Conservation (phyloP, 2,113 vertebrate genomes). For the Mixornis gularis region DNA sequence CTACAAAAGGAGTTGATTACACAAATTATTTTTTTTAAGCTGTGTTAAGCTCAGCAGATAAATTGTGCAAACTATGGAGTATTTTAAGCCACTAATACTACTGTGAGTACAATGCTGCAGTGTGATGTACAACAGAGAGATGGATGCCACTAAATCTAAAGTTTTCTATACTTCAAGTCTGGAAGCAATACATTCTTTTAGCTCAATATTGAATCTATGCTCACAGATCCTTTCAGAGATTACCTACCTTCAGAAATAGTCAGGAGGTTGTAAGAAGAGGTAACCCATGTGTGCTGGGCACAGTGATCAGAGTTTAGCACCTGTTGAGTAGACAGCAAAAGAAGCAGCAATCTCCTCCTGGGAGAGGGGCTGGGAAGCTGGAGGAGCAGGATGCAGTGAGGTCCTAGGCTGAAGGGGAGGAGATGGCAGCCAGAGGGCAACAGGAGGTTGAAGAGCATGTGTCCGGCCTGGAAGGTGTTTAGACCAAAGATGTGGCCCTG, state of each 20-base stretch:
- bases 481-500: background rate
- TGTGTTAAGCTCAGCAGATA: fast-evolving
- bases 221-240: background rate
- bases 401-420: background rate
- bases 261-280: background rate
- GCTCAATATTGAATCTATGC: fast-evolving
- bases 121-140: background rate
- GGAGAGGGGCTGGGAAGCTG: background rate
- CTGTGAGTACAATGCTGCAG: background rate
- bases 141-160: background rate
- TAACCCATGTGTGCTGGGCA: background rate
- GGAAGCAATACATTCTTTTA: background rate
- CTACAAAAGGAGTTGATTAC: background rate
- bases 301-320: background rate
- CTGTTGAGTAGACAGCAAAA: background rate
- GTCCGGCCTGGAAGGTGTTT: background rate
- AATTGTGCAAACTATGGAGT: background rate
- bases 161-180: background rate
- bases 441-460: background rate
- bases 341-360: background rate
- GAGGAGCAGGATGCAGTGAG: background rate
- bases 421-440: background rate
- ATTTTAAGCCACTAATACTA: background rate
- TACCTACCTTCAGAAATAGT: background rate
- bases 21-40: background rate